Evolutionary conservation across 1,140 invertebrate genomes (phyloP).

Genomic region (Harlomillsia oculata): DNA sequence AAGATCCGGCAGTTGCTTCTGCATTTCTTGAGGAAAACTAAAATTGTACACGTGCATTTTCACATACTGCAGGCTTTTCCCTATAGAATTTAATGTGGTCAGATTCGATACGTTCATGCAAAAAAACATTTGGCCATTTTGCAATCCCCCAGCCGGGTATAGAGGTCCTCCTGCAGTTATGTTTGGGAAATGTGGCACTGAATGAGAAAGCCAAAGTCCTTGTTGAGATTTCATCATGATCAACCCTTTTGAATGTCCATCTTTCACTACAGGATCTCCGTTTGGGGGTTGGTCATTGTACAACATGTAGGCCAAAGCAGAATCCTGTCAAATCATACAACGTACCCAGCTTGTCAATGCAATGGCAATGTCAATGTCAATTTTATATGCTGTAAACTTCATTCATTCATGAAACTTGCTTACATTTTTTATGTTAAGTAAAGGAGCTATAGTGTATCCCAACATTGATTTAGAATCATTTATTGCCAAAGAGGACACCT

Average conservation of each 20-base stretch:
- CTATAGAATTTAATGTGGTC: not conserved
- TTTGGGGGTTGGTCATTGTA: constrained; percentile 77
- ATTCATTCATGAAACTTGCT: no score
- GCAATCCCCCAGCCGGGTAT: constrained; percentile 16
- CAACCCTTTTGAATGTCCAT: constrained; percentile 22
- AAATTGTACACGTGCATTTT: constrained; percentile 18
- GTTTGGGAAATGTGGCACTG: constrained; percentile 23
- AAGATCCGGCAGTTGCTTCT: not conserved
- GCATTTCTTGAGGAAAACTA: not conserved
- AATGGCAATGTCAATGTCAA: no score
- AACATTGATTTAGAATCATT: constrained; percentile 58
- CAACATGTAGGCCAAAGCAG: constrained; percentile 46
- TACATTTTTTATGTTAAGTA: constrained; percentile 51
- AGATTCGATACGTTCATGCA: constrained; percentile 7
- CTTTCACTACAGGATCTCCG: constrained; percentile 23
- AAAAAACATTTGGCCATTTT: constrained; percentile 27
- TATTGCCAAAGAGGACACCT: constrained; percentile 57
- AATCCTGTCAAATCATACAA: constrained; percentile 21
- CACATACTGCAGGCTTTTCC: constrained; percentile 15
- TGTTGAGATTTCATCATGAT: constrained; percentile 55
- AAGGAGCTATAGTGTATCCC: constrained; percentile 56
- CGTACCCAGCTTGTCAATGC: no score
- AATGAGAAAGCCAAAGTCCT: constrained; percentile 49
- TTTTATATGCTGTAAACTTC: constrained; percentile 5
- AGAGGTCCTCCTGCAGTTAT: not conserved